Evolutionary conservation across 1,140 invertebrate genomes (phyloP).

Genomic region (Drosophila tropicalis): DNA sequence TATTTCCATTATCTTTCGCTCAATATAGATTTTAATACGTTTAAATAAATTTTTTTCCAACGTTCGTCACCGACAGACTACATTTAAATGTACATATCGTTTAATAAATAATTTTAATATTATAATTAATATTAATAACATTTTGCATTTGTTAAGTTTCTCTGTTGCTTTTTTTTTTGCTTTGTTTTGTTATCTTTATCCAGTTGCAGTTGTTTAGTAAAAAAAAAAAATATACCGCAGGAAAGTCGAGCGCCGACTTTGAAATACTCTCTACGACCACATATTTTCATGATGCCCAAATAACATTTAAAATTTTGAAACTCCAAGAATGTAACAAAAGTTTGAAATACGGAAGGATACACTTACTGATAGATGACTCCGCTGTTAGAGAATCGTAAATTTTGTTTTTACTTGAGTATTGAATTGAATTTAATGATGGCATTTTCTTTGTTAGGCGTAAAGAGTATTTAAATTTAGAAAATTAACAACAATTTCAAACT

Average conservation of each 20-base stretch:
- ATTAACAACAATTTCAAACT: slow-evolving; percentile 61
- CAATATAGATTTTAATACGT: slow-evolving; percentile 72
- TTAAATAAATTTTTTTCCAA: slow-evolving; percentile 72
- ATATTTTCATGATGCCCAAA: no score
- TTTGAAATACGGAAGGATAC: no score
- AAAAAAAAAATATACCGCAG: slow-evolving; percentile 26
- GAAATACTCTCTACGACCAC: not conserved
- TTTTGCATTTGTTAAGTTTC: slow-evolving; percentile 49
- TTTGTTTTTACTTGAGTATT: no score
- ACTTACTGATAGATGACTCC: no score
- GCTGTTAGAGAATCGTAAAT: no score
- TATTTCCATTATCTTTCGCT: slow-evolving; percentile 77
- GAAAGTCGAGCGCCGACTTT: not conserved
- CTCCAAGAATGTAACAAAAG: no score
- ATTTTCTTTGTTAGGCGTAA: not conserved
- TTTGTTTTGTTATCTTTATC: slow-evolving; percentile 32
- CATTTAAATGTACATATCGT: slow-evolving; percentile 69
- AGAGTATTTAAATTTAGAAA: slow-evolving; percentile 57
- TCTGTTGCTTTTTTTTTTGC: slow-evolving; percentile 23
- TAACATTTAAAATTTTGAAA: no score
- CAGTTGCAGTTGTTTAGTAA: slow-evolving; percentile 35
- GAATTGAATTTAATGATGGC: no score
- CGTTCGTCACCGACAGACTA: slow-evolving; percentile 62
- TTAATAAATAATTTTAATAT: slow-evolving; percentile 69
- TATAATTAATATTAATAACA: slow-evolving; percentile 76